phyloP scores from a whole-genome alignment of 1,140 invertebrate genomes.

The Camponotus floridanus region DNA sequence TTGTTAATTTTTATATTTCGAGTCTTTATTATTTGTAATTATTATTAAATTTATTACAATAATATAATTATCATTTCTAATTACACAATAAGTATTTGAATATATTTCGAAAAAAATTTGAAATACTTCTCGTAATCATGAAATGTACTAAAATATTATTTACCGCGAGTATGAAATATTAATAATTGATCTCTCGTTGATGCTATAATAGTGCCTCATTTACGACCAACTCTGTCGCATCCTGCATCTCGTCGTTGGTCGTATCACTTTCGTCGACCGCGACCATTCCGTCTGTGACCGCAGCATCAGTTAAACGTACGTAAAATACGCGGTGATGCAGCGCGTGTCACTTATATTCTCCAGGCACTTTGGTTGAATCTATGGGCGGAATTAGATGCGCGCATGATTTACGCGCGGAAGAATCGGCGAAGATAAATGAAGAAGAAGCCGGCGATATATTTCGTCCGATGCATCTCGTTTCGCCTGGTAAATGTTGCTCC shows the following conservation, averaged over 20 bases:
- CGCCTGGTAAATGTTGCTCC: constrained; percentile 25
- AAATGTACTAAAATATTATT: too few species aligned
- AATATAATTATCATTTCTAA: background rate
- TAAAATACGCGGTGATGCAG: constrained; percentile 44
- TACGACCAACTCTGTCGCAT: constrained; percentile 24
- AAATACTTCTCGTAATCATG: background rate
- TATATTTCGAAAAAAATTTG: background rate
- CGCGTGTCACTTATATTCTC: constrained; percentile 41
- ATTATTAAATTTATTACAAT: too few species aligned
- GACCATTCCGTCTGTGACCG: constrained; percentile 22
- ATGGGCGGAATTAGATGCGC: constrained; percentile 39
- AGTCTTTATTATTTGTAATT: too few species aligned
- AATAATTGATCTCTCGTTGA: background rate
- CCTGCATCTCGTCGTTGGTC: constrained; percentile 21
- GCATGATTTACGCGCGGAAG: constrained; percentile 7
- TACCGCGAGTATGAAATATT: background rate
- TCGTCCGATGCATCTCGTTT: constrained; percentile 29
- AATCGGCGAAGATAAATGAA: constrained; percentile 54
- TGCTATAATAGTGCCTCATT: background rate
- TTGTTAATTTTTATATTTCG: too few species aligned
- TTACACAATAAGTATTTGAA: background rate
- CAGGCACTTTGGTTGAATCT: constrained; percentile 29
- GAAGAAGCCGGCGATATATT: constrained; percentile 40
- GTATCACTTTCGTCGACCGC: constrained; percentile 42
- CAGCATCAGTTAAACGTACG: constrained; percentile 53